Evolutionary conservation across 2,888 invertebrate species (phyloP).

Genomic region (Calameuta filiformis): DNA sequence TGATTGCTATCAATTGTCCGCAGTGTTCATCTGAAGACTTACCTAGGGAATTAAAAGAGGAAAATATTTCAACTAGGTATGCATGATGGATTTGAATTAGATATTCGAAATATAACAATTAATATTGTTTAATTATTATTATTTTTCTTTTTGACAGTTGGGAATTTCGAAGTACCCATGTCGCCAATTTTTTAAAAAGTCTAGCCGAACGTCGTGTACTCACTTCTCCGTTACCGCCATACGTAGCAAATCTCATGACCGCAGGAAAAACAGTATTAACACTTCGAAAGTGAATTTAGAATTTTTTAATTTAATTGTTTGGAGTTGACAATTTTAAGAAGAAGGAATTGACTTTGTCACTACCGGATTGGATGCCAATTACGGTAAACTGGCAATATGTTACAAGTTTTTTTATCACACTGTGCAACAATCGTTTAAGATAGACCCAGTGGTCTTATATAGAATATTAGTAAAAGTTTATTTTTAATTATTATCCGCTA

Average conservation of each 20-base stretch:
- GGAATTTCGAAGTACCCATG: slow-evolving; percentile 51
- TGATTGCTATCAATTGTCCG: slow-evolving; percentile 35
- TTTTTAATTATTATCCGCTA: not conserved
- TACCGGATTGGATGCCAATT: not conserved
- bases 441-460: not conserved
- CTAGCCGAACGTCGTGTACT: slow-evolving; percentile 44
- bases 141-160: slow-evolving; percentile 41
- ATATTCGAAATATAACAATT: not conserved
- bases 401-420: not conserved
- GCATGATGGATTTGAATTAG: slow-evolving; percentile 13
- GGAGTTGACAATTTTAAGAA: not conserved
- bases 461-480: not conserved
- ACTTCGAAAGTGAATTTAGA: slow-evolving; percentile 21
- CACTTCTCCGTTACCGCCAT: slow-evolving; percentile 48
- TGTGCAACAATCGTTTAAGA: not conserved
- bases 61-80: slow-evolving; percentile 38
- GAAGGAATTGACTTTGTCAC: not conserved
- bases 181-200: slow-evolving; percentile 40
- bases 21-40: slow-evolving; percentile 31
- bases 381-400: not conserved
- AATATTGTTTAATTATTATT: not conserved
- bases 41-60: slow-evolving; percentile 27
- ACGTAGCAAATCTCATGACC: slow-evolving; percentile 46
- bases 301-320: not conserved
- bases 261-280: slow-evolving; percentile 47